These are phyloP conservation scores for Phasia obesa DNA, from an alignment of 2,888 invertebrate species.

Conservation along the genomic window DNA sequence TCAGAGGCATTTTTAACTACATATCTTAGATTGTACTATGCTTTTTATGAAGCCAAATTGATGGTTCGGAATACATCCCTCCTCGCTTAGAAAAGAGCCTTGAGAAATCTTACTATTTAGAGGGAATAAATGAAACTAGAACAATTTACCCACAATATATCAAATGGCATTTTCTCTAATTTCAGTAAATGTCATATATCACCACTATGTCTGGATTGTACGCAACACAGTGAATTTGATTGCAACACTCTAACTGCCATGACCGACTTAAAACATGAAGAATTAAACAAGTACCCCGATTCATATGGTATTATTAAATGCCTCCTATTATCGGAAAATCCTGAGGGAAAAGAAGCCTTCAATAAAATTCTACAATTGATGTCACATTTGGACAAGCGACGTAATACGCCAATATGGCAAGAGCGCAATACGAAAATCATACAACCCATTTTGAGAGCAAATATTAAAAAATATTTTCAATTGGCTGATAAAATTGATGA, in stretches of 20 bases:
- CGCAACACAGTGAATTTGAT: constrained; percentile 83
- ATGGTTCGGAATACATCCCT: too few species aligned
- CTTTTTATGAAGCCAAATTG: too few species aligned
- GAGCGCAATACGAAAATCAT: constrained; percentile 83
- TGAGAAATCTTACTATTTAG: too few species aligned
- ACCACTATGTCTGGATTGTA: constrained; percentile 82
- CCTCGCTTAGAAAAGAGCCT: too few species aligned
- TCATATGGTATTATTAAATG: constrained; percentile 82
- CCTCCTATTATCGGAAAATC: constrained; percentile 82
- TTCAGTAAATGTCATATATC: constrained; percentile 84
- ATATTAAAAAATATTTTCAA: constrained; percentile 74
- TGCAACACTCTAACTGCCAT: constrained; percentile 83
- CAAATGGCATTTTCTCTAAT: not conserved
- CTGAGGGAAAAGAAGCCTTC: constrained; percentile 81
- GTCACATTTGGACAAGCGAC: constrained; percentile 84
- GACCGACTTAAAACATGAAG: constrained; percentile 77
- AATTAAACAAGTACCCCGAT: constrained; percentile 76
- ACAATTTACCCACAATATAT: too few species aligned
- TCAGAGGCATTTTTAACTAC: too few species aligned
- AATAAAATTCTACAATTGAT: constrained; percentile 84
- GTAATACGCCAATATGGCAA: constrained; percentile 84
- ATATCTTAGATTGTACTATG: too few species aligned
- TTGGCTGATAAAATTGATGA: constrained; percentile 81
- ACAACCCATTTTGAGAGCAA: constrained; percentile 75
- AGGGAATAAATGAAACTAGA: too few species aligned